phyloP scores from a whole-genome alignment of 2,797 vertebrate genomes.

The Sparidentex hasta region DNA sequence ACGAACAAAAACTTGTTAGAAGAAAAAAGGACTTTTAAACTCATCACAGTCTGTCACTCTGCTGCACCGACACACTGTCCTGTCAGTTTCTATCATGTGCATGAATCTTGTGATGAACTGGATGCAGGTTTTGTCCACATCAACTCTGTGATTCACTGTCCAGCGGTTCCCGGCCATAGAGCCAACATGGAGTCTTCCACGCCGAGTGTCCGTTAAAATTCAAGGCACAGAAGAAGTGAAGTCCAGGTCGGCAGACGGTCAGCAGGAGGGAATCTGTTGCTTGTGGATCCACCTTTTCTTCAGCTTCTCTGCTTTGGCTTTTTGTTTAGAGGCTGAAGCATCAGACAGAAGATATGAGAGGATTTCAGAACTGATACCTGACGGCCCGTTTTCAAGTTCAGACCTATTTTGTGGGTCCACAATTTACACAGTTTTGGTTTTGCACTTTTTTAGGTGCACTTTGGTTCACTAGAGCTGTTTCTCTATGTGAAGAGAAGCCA shows the following conservation, averaged over 20 bases:
- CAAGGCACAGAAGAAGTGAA: background rate
- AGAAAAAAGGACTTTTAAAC: no score
- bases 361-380: no score
- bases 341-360: background rate
- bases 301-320: constrained; percentile 87
- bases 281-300: constrained; percentile 88
- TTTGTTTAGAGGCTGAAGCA: constrained; percentile 84
- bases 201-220: background rate
- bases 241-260: background rate
- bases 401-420: no score
- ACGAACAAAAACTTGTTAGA: no score
- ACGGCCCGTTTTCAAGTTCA: no score
- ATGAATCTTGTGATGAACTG: background rate
- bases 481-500: no score
- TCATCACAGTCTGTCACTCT: no score
- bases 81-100: background rate
- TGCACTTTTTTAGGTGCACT: no score
- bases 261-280: constrained; percentile 69
- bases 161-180: background rate
- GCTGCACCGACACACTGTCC: no score
- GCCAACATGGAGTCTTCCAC: background rate
- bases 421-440: no score
- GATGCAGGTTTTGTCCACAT: background rate
- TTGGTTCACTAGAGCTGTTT: no score
- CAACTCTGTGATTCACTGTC: background rate